phyloP scores from a whole-genome alignment of 2,888 invertebrate species.

The Lypha dubia region DNA sequence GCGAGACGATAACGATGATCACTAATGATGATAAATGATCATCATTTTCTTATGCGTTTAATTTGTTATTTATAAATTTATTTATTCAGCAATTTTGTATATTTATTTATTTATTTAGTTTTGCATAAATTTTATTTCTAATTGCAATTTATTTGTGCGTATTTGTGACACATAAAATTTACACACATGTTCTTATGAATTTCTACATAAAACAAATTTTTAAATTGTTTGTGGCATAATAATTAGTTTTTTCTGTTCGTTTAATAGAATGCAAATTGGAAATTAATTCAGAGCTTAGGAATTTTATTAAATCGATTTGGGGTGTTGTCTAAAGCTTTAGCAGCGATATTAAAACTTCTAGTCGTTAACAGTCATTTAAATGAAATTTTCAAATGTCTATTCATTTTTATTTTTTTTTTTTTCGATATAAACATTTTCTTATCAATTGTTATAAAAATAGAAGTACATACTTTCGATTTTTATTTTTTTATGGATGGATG shows the following conservation, averaged over 20 bases:
- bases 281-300: conserved; percentile 57
- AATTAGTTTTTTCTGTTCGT: neutral
- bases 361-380: neutral
- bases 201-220: conserved; percentile 17
- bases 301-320: conserved; percentile 42
- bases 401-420: neutral
- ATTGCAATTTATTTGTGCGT: conserved; percentile 63
- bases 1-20: conserved; percentile 19
- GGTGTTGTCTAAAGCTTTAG: conserved; percentile 23
- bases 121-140: conserved; percentile 56
- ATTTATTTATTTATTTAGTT: conserved; percentile 14
- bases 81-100: conserved; percentile 1
- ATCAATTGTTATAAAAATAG: too few species aligned
- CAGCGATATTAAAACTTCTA: neutral
- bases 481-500: neutral
- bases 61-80: conserved; percentile 52
- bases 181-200: conserved; percentile 47
- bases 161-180: conserved; percentile 43
- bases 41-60: conserved; percentile 43
- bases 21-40: conserved; percentile 44
- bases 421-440: neutral
- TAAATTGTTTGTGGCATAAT: conserved; percentile 24
- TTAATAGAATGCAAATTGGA: conserved; percentile 39
- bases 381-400: conserved; percentile 7
- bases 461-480: neutral